phyloP scores from a whole-genome alignment of 2,888 invertebrate species.

The Pseudoips prasinana region DNA sequence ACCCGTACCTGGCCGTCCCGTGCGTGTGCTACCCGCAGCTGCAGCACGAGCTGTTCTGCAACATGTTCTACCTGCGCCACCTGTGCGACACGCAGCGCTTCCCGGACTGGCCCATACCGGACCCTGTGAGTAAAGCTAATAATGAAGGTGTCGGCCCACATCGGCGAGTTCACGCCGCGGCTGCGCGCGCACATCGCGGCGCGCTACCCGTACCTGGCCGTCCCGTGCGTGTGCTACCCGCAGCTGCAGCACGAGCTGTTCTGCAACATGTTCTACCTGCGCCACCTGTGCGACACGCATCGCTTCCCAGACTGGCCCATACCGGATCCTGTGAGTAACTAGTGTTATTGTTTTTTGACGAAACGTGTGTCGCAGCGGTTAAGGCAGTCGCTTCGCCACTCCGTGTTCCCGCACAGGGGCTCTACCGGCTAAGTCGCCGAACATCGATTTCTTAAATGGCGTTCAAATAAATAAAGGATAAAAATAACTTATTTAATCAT shows the following conservation, averaged over 20 bases:
- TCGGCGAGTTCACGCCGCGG: slow-evolving; percentile 98
- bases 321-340: slow-evolving; percentile 93
- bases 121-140: slow-evolving; percentile 96
- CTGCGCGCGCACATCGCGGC: slow-evolving; percentile 97
- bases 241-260: slow-evolving; percentile 98
- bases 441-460: too few species aligned
- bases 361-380: too few species aligned
- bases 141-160: slow-evolving; percentile 97
- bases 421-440: too few species aligned
- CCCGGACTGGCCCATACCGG: slow-evolving; percentile 98
- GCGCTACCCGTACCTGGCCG: slow-evolving; percentile 96
- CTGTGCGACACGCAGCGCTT: slow-evolving; percentile 94
- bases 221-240: slow-evolving; percentile 96
- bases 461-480: too few species aligned
- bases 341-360: too few species aligned
- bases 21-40: slow-evolving; percentile 96
- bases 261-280: slow-evolving; percentile 98
- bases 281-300: slow-evolving; percentile 95
- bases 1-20: slow-evolving; percentile 97
- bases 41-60: slow-evolving; percentile 98
- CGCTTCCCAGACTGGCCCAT: slow-evolving; percentile 99
- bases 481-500: too few species aligned
- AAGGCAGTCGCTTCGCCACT: too few species aligned
- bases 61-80: slow-evolving; percentile 98
- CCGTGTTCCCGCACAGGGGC: too few species aligned